Evolutionary conservation across 2,888 invertebrate species (phyloP).

Genomic region (Cyclophora punctaria): DNA sequence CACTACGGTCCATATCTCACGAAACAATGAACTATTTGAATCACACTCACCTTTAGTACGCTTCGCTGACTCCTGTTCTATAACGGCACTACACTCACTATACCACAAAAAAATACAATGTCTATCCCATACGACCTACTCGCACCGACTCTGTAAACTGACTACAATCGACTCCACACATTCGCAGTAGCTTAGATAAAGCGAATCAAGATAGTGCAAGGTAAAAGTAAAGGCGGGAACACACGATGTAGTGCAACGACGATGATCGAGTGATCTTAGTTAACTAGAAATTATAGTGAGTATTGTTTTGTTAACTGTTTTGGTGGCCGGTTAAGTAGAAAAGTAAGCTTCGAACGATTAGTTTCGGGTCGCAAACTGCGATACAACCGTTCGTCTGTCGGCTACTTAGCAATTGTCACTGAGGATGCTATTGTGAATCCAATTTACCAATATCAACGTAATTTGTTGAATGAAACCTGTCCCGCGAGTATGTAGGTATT

Average conservation of each 20-base stretch:
- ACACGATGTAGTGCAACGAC: conserved; percentile 21
- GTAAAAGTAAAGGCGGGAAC: conserved; percentile 44
- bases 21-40: conserved; percentile 15
- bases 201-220: conserved; percentile 63
- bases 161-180: conserved; percentile 36
- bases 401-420: conserved; percentile 3
- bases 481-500: too few species aligned
- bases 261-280: conserved; percentile 22
- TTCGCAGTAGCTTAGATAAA: conserved; percentile 51
- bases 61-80: conserved; percentile 16
- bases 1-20: conserved; percentile 17
- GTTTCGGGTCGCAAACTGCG: conserved; percentile 12
- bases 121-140: conserved; percentile 40
- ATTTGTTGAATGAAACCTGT: too few species aligned
- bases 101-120: conserved; percentile 24
- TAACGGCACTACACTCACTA: conserved; percentile 31
- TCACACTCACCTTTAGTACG: conserved; percentile 14
- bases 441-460: too few species aligned
- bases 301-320: conserved; percentile 1
- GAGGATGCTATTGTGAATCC: too few species aligned
- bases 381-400: not conserved
- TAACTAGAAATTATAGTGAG: not conserved
- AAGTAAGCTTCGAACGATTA: conserved; percentile 15
- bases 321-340: conserved; percentile 7
- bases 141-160: conserved; percentile 40